These are phyloP conservation scores for Scolopax rusticola DNA, from an alignment of 2,797 vertebrate species.

Conservation along the genomic window DNA sequence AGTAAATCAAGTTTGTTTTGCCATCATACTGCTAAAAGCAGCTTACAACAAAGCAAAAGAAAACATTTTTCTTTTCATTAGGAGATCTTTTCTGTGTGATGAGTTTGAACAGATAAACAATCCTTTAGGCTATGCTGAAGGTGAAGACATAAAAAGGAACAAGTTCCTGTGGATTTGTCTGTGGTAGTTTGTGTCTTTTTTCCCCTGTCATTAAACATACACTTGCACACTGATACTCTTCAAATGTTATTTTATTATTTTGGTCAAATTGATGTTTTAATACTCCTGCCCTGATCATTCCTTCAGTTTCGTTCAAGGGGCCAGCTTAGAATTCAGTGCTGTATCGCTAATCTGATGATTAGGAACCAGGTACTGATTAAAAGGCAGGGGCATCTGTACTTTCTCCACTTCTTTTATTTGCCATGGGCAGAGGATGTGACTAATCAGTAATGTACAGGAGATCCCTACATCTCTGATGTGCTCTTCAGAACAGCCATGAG, in stretches of 20 bases:
- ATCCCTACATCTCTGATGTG: neutral
- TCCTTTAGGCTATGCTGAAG: neutral
- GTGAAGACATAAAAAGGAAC: conserved; percentile 6
- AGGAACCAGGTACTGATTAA: neutral
- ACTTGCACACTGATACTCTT: neutral
- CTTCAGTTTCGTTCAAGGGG: neutral
- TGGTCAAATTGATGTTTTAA: conserved; percentile 7
- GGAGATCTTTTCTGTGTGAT: neutral
- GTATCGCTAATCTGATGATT: conserved; percentile 14
- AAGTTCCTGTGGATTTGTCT: neutral
- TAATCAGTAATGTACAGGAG: neutral
- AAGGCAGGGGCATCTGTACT: neutral
- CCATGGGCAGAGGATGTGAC: neutral
- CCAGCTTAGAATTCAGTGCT: neutral
- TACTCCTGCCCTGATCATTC: neutral
- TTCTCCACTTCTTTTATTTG: neutral
- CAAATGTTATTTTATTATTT: conserved; percentile 36
- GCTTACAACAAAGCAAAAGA: neutral
- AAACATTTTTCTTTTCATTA: neutral
- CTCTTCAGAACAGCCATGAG: neutral
- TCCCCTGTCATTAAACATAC: neutral
- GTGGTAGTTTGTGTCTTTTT: neutral
- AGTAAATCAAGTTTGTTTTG: neutral
- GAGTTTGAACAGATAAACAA: neutral
- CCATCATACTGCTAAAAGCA: neutral